Base-by-base conservation (phyloP, 2,888 invertebrate species). In the Parthenolecanium corni region DNA sequence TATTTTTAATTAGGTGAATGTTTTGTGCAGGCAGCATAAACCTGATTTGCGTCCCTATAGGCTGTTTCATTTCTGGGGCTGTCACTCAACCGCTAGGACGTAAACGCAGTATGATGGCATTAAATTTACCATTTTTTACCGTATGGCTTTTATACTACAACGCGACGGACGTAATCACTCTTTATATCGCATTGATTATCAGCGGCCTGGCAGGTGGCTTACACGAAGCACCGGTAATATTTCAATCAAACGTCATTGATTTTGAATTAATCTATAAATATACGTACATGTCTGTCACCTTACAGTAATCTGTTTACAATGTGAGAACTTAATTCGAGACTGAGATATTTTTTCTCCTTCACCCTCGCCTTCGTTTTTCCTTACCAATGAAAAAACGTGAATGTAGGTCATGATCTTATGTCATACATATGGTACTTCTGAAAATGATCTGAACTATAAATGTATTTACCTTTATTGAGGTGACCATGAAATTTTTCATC, bases 161-260 rank as follows among this genome's bases (percentile, higher is more conserved):
- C 70, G 77, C 88, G 0, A 77, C 74, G 11, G 76, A 74, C 62
- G 78, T 82, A 0, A 76, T 76, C 66, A 82, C 84, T 71, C 76
- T 89, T 31, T 87, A 87, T 71, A 73, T 78, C 1, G 86, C 86
- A 1, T 74, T 88, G 42, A 79, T 81, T 66, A 74, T 89, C 64
- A 83, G 86, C 3, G 89, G 89, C 1, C 70, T 88, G 25, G 82
- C 83, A 5, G 89, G 89, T 62, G 89, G 89, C 61, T 74, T 89
- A 9, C 76, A 87, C 66, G 89, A 89, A 74, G 88, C 88, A 65
- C 88, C 89, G 20, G 88, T 70, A 65, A 67, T 21, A 21, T 65
- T 52, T 38, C 23, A 44, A 31, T 31, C 4, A 31, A n/a, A 20
- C 14, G 51, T 51, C 24, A 20, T 20, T 52, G 16, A 24, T 52